Base-by-base conservation (phyloP, 2,888 invertebrate species). In the Bugula neritina region DNA sequence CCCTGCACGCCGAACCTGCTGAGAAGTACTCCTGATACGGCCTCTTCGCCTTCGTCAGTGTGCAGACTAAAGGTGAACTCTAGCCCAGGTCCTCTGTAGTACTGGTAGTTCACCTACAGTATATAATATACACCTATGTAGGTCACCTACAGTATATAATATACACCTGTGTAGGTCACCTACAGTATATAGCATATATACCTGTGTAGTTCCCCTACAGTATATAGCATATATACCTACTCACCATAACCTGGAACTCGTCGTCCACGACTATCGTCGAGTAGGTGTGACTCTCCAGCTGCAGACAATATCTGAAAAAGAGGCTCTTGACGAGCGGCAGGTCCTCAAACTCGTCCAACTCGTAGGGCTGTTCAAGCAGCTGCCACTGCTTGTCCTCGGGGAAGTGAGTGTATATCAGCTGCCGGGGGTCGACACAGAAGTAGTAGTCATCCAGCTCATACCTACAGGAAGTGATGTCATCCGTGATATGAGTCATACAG, bases 321-420 rank as follows among this genome's bases (percentile, higher is more conserved):
- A 83, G 82, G 31, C 82, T 82, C 74, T 84, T 84, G 79, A 84
- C 84, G 73, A 83, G 83, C 0, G 83, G 83, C 77, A 84, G 81
- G 75, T 82, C 80, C 76, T 84, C 84, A 76, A 84, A 84, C 76
- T 84, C 83, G 27, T 81, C 78, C 72, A 81, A 77, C 0, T 76
- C 75, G 55, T 83, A 77, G 71, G 79, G 76, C 17, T 80, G 75
- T 72, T 82, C 81, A 23, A 84, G 75, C 72, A 84, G 77, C 78
- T 84, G 84, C 84, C 84, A 84, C 73, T 80, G 81, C 23, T 76
- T 71, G 55, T 84, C 83, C 71, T 83, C 82, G 1, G 84, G 84
- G 75, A 80, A 83, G 76, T 84, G 84, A 13, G 84, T 84, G 77
- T 83, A 84, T 74, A 83, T 83, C 31, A 84, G 78, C 75, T 84